phyloP scores from a whole-genome alignment of 2,888 invertebrate genomes.

The Dynastes maya region DNA sequence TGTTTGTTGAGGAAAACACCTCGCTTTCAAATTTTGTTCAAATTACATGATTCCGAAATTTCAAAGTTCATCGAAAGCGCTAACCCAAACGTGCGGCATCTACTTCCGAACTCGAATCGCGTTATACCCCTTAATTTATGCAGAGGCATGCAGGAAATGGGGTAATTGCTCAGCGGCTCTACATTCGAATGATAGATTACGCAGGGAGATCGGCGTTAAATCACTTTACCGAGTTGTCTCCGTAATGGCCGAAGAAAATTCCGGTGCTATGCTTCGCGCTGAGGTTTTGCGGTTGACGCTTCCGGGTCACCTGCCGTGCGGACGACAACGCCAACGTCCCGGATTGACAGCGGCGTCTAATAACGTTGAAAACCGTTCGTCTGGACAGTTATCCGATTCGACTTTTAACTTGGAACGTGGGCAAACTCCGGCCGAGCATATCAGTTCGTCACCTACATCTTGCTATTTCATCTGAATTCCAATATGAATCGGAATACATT shows the following conservation, averaged over 20 bases:
- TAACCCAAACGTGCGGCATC: not conserved
- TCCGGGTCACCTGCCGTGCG: conserved; percentile 56
- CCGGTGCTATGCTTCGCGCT: conserved; percentile 32
- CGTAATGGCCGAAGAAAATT: conserved; percentile 52
- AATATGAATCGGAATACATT: too few relatives aligned
- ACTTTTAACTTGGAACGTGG: conserved; percentile 7
- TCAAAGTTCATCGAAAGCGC: too few relatives aligned
- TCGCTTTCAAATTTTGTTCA: too few relatives aligned
- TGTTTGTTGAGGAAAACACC: too few relatives aligned
- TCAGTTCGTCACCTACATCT: too few relatives aligned
- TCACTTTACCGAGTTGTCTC: conserved; percentile 45
- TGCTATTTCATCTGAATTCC: too few relatives aligned
- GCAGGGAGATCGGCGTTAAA: conserved; percentile 43
- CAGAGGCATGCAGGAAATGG: conserved; percentile 38
- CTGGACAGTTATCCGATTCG: conserved; percentile 14
- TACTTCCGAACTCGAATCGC: not conserved
- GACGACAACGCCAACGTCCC: conserved; percentile 49
- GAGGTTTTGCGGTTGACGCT: conserved; percentile 54
- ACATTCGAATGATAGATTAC: conserved; percentile 47
- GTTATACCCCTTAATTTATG: conserved; percentile 38
- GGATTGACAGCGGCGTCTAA: conserved; percentile 57
- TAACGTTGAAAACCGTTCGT: conserved; percentile 54
- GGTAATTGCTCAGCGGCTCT: conserved; percentile 35
- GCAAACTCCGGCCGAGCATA: not conserved
- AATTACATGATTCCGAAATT: too few relatives aligned